Base-by-base conservation (phyloP, 2,888 invertebrate species). In the Syrista parreyssii region DNA sequence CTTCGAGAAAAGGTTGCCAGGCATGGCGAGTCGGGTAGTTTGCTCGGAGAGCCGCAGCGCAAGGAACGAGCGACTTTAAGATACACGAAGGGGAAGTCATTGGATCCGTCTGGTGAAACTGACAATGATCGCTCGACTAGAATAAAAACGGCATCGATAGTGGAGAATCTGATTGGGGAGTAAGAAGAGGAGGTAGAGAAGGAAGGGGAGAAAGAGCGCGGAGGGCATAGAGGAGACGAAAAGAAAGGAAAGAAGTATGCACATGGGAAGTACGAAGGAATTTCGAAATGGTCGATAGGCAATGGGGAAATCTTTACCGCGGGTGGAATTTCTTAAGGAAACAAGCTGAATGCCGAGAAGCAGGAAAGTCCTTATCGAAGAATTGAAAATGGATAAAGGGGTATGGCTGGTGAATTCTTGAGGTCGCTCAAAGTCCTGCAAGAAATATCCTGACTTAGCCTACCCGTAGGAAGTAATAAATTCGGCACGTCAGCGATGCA, bases 281-380 rank as follows among this genome's bases (percentile, higher is more conserved):
- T 81, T 81, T 77, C 76, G 73, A 68, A 79, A 74, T 71, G 82
- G 79, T 79, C 78, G 79, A 77, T 79, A 81, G 82, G 77, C 78
- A 75, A 79, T 79, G 80, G 80, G 74, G 40, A 72, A 76, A 77
- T 73, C 55, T 76, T 81, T 75, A 72, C 78, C 80, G 73, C 74
- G 81, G 15, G 36, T 75, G 75, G 76, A 84, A 76, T 84, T 83
- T 80, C 80, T 82, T 78, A 75, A 78, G 73, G 81, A 80, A 79
- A 77, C 79, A 40, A n/a, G 34, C 55, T 33, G 33, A 3, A 33
- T 33, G 33, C 33, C 33, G 33, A 33, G 3, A 33, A 33, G 3
- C 33, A 33, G 33, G 33, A 33, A 33, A 33, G 40, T 40, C 6
- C 40, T 40, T 40, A 15, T 40, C 15, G 40, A 15, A 15, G 40